Conservation (phyloP, 2,797 vertebrate species). For the Xiphorhynchus erythropygius region DNA sequence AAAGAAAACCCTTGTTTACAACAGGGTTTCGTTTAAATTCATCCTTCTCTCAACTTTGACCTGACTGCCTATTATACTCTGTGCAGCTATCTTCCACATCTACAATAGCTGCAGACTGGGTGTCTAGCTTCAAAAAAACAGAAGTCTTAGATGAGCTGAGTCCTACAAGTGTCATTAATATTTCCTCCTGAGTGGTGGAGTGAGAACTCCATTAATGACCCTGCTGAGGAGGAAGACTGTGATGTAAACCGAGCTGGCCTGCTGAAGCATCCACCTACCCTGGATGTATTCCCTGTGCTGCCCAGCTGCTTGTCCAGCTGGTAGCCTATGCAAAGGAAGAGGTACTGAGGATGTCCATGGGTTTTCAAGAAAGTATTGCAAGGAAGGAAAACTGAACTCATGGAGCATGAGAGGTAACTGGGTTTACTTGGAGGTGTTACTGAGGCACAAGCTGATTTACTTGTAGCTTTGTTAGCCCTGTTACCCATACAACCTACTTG, state of each 20-base stretch:
- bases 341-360: neutral
- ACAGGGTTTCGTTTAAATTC: neutral
- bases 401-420: neutral
- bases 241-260: neutral
- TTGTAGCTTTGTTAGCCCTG: neutral
- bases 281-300: neutral
- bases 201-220: neutral
- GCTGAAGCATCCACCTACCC: neutral
- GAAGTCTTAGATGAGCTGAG: neutral
- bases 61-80: neutral
- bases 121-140: neutral
- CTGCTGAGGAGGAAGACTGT: neutral
- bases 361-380: neutral
- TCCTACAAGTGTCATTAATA: neutral
- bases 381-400: neutral
- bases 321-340: neutral
- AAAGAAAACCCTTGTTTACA: neutral
- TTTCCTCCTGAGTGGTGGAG: neutral
- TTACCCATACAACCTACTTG: neutral
- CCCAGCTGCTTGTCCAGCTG: neutral
- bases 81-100: neutral
- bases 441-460: fast-evolving
- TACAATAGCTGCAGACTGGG: neutral
- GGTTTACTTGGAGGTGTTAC: neutral
- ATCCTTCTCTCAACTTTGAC: neutral